phyloP scores from a whole-genome alignment of 2,888 invertebrate species.

The Coleophora deauratella region DNA sequence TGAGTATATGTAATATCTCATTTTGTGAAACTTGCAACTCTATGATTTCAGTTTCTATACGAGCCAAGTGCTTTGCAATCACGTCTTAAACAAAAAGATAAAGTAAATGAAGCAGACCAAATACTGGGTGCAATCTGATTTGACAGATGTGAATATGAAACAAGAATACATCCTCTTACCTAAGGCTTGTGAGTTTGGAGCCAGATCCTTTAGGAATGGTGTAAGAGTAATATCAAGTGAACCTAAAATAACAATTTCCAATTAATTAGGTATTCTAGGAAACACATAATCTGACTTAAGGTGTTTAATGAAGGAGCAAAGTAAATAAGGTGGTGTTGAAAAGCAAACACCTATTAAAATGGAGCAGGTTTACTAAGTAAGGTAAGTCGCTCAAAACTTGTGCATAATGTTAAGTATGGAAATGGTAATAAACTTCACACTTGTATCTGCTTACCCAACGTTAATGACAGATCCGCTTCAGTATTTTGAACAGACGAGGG shows the following conservation, averaged over 20 bases:
- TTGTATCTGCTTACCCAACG: too few relatives aligned
- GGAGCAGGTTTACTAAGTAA: not conserved
- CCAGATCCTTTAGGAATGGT: not conserved
- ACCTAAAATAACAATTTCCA: conserved; percentile 3
- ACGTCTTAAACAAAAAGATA: conserved; percentile 1
- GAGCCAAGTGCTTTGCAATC: conserved; percentile 1
- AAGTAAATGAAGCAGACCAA: conserved; percentile 2
- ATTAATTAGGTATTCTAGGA: conserved; percentile 2
- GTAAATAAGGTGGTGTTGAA: conserved; percentile 1
- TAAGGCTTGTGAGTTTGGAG: not conserved
- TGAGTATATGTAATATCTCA: not conserved
- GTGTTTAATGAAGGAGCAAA: conserved; percentile 1
- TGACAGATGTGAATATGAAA: not conserved
- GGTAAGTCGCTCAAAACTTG: not conserved
- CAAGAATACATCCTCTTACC: not conserved
- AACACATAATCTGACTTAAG: conserved; percentile 1
- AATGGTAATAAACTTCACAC: too few relatives aligned
- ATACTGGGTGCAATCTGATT: conserved; percentile 3
- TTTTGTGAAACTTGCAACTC: not conserved
- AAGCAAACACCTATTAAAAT: conserved; percentile 2
- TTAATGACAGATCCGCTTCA: too few relatives aligned
- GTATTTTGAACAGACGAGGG: too few relatives aligned
- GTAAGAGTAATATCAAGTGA: not conserved
- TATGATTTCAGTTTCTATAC: not conserved
- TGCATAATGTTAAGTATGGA: too few relatives aligned